Conservation (phyloP, 1,140 invertebrate genomes). For the Drosophila nikananu region DNA sequence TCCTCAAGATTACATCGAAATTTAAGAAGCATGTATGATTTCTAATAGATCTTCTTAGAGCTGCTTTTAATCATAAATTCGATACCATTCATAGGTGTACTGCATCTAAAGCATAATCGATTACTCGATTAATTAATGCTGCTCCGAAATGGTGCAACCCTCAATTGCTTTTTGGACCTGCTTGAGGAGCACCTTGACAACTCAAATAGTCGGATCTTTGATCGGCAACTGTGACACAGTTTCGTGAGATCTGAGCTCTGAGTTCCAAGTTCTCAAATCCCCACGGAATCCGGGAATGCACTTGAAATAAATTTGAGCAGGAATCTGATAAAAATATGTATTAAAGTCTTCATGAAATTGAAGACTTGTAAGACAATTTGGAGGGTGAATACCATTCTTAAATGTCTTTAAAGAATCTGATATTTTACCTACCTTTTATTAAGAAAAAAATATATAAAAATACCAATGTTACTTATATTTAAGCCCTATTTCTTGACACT, state of each 20-base stretch:
- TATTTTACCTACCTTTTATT: neutral
- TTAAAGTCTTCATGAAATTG: too few species aligned
- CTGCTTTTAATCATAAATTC: neutral
- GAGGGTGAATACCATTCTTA: neutral
- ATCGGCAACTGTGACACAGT: slow-evolving; percentile 25
- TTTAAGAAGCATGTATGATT: too few species aligned
- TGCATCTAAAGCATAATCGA: neutral
- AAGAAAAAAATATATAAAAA: neutral
- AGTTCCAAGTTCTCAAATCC: slow-evolving; percentile 12
- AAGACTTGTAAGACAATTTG: too few species aligned
- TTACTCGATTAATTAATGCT: neutral
- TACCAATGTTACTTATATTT: neutral
- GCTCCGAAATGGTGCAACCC: neutral
- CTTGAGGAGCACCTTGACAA: slow-evolving; percentile 18
- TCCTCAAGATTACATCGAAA: neutral
- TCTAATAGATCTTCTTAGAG: too few species aligned
- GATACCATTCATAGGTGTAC: neutral
- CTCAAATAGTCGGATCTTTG: slow-evolving; percentile 8
- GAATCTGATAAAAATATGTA: neutral
- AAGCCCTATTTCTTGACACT: neutral
- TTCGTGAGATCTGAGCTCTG: neutral
- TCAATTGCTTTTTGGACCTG: neutral
- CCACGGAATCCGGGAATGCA: neutral
- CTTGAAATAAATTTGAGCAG: neutral
- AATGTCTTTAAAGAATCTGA: too few species aligned